Conservation (phyloP, 2,888 invertebrate species). For the Drosophila atroscutellata region DNA sequence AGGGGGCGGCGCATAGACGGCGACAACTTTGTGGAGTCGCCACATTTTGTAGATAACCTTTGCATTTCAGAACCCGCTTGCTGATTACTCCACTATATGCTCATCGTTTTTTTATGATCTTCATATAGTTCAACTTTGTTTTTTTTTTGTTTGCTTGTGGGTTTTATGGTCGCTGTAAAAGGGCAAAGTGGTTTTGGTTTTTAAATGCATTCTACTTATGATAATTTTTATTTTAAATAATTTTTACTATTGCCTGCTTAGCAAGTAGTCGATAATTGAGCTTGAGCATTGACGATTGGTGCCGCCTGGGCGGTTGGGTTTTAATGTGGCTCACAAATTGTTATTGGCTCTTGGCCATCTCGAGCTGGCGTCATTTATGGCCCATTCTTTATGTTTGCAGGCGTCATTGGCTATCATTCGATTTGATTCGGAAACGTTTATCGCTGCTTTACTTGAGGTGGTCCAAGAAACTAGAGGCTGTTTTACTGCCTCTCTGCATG, state of each 20-base stretch:
- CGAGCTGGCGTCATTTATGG: slow-evolving; percentile 61
- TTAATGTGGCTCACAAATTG: slow-evolving; percentile 49
- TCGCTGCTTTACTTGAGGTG: slow-evolving; percentile 28
- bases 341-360: slow-evolving; percentile 35
- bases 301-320: slow-evolving; percentile 1
- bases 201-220: slow-evolving; percentile 60
- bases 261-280: slow-evolving; percentile 31
- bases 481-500: background rate
- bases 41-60: slow-evolving; percentile 54
- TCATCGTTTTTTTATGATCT: slow-evolving; percentile 19
- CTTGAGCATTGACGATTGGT: background rate
- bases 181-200: slow-evolving; percentile 58
- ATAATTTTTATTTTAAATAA: slow-evolving; percentile 54
- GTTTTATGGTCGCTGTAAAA: slow-evolving; percentile 48
- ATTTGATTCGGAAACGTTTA: slow-evolving; percentile 42
- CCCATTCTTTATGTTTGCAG: slow-evolving; percentile 36
- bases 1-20: slow-evolving; percentile 17
- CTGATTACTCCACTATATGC: slow-evolving; percentile 33
- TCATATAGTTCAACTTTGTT: slow-evolving; percentile 20
- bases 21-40: slow-evolving; percentile 53
- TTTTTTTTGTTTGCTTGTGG: background rate
- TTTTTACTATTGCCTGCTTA: slow-evolving; percentile 30
- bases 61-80: slow-evolving; percentile 23
- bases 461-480: slow-evolving; percentile 10
- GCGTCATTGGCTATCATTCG: slow-evolving; percentile 41